Base-by-base conservation (phyloP, 1,140 invertebrate species). In the Diuraphis noxia region DNA sequence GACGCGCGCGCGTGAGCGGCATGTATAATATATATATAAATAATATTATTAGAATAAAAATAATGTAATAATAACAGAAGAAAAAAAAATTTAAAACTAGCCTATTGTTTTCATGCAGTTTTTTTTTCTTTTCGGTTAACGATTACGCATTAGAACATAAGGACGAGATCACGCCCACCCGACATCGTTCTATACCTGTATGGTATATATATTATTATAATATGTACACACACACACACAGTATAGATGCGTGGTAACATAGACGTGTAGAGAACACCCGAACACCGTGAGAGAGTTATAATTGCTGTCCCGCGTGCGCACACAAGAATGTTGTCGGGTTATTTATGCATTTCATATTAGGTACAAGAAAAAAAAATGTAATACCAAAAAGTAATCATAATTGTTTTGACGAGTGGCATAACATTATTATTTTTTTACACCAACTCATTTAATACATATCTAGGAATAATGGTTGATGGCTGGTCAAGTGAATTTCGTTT, bases 241-340 rank as follows among this genome's bases (percentile, higher is more conserved):
- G 23, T 81, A 81, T 81, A 23, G 77, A 34, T 79, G 77, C 77
- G 34, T 34, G 77, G 77, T 38, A 34, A 79, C 77, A 79, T 34
- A 21, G 23, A 72, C 19, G 30, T 38, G 56, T 19, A n/a, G 88
- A 36, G 88, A 81, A 49, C 89, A 91, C 89, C 89, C 23, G 88
- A 81, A 49, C 89, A 91, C 89, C 89, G 89, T 91, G 89, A 91
- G 89, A 91, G 89, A 91, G 43, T 91, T 91, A 91, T 90, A 90
- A 90, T 90, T 82, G 43, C 89, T 52, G 89, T 81, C 89, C n/a
- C 41, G 41, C 9, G 86, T 8, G n/a, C 77, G 86, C 36, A 38
- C 52, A 19, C 52, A 63, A 88, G 52, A 88, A 88, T 63, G 86
- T 88, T 40, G 86, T 88, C 34, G 43, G 87, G 49, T 88, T 88